These are phyloP conservation scores for Aviceda subcristata DNA, from an alignment of 2,113 vertebrate genomes.

Conservation along the genomic window DNA sequence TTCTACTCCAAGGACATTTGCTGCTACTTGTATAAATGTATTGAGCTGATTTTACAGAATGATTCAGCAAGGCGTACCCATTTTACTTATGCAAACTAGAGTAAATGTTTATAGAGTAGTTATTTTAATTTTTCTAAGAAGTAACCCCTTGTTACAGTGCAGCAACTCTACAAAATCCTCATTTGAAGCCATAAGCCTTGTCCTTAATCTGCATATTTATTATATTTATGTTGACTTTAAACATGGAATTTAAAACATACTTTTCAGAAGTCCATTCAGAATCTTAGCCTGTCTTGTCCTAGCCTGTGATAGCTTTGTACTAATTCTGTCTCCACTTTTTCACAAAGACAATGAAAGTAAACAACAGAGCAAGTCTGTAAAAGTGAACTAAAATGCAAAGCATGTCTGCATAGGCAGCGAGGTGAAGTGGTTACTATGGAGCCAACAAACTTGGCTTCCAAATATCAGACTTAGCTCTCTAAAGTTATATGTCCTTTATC, in stretches of 20 bases:
- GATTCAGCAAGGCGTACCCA: background rate
- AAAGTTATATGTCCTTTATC: constrained; percentile 1
- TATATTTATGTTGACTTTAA: background rate
- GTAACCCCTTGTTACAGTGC: background rate
- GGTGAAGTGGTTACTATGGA: constrained; percentile 81
- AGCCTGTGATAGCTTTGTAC: background rate
- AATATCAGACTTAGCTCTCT: constrained; percentile 70
- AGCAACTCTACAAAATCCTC: background rate
- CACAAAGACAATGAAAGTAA: constrained; percentile 19
- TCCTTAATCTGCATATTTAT: background rate
- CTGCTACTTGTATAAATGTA: background rate
- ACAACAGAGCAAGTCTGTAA: constrained; percentile 41
- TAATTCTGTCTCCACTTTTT: constrained; percentile 12
- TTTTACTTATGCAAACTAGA: background rate
- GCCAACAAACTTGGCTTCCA: constrained; percentile 60
- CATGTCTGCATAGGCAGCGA: constrained; percentile 70
- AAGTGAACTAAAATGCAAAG: constrained; percentile 72
- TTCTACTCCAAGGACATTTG: background rate
- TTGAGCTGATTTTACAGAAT: background rate
- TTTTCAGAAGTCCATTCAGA: background rate
- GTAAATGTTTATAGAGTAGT: background rate
- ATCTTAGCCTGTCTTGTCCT: background rate
- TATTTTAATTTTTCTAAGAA: background rate
- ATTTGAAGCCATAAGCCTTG: background rate
- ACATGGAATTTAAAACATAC: background rate